Evolutionary conservation across 2,113 vertebrate species (phyloP).

Genomic region (Salvelinus sp.): DNA sequence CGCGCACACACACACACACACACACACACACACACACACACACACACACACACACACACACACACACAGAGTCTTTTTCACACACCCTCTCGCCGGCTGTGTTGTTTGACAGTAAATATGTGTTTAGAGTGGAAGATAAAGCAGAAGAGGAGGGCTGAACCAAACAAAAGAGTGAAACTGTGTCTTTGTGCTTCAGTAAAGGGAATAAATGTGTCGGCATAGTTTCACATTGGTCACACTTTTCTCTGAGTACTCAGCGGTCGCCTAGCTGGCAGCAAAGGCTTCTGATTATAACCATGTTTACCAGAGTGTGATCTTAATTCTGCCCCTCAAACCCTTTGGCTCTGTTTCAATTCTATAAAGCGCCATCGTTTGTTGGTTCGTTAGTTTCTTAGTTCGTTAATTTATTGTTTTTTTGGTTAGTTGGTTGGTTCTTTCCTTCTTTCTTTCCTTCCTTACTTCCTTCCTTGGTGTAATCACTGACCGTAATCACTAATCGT

Average conservation of each 20-base stretch:
- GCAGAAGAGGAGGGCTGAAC: background rate
- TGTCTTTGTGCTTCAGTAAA: constrained; percentile 13
- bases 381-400: too few relatives aligned
- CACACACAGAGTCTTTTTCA: background rate
- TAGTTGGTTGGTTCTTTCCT: too few relatives aligned
- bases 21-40: background rate
- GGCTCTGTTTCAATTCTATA: too few relatives aligned
- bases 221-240: constrained; percentile 2
- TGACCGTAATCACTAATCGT: too few relatives aligned
- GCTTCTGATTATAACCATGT: constrained; percentile 52
- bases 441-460: too few relatives aligned
- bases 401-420: too few relatives aligned
- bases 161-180: background rate
- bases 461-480: too few relatives aligned
- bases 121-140: background rate
- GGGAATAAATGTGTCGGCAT: constrained; percentile 10
- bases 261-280: constrained; percentile 31
- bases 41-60: background rate
- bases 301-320: background rate
- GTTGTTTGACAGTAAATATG: background rate
- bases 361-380: too few relatives aligned
- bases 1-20: background rate
- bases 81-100: background rate
- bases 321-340: too few relatives aligned
- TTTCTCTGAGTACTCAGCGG: background rate